Evolutionary conservation across 2,888 invertebrate genomes (phyloP).

Genomic region (Zootermopsis nevadensis): DNA sequence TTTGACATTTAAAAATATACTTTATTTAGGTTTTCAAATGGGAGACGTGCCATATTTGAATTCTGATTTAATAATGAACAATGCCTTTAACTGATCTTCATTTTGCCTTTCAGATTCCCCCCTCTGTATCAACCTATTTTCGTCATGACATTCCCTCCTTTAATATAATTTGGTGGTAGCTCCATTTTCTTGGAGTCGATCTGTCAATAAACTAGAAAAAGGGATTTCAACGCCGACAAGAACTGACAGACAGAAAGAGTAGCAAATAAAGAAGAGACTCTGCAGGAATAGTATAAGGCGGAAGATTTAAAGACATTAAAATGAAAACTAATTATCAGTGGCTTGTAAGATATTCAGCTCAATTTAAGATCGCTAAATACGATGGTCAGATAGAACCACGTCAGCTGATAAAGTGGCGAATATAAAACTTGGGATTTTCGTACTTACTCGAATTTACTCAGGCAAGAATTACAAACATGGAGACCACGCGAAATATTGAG

Average conservation of each 20-base stretch:
- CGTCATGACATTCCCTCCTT: neutral
- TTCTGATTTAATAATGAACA: neutral
- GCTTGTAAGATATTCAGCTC: neutral
- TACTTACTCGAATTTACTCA: no score
- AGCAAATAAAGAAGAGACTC: neutral
- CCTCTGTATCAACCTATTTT: no score
- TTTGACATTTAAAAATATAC: neutral
- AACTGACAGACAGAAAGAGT: neutral
- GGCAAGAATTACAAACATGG: no score
- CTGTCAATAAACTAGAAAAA: neutral
- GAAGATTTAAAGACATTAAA: neutral
- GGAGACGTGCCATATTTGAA: neutral
- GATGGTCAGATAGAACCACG: no score
- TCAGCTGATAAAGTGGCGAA: no score
- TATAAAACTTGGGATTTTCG: no score
- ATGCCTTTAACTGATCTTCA: no score
- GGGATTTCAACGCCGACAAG: neutral
- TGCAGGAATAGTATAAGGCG: neutral
- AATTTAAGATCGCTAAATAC: no score
- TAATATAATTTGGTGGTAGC: slow-evolving; percentile 8
- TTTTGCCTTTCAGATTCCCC: no score
- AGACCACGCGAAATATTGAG: no score
- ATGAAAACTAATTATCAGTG: neutral
- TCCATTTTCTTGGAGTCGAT: neutral
- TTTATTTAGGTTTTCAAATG: neutral